Evolutionary conservation across 1,140 invertebrate species (phyloP).

Genomic region (Euwallacea similis): DNA sequence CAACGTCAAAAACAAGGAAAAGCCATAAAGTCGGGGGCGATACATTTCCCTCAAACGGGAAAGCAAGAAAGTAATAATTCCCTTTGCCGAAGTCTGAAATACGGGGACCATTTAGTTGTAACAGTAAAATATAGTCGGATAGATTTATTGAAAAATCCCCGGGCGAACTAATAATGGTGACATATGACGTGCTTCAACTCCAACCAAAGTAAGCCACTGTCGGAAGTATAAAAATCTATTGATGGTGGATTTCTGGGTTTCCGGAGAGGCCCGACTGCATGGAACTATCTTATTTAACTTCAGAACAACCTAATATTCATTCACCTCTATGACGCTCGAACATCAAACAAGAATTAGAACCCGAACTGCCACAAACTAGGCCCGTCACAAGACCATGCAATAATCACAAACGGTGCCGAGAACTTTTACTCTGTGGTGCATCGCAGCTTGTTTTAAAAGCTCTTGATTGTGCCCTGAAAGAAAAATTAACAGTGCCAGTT

Average conservation of each 20-base stretch:
- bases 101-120: conserved; percentile 40
- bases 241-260: conserved; percentile 12
- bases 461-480: too few species aligned
- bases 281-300: too few species aligned
- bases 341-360: too few species aligned
- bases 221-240: conserved; percentile 41
- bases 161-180: conserved; percentile 43
- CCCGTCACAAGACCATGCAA: too few species aligned
- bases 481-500: too few species aligned
- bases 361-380: too few species aligned
- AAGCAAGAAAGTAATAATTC: conserved; percentile 36
- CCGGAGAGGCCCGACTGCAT: not conserved
- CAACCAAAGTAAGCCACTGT: conserved; percentile 39
- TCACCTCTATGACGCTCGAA: too few species aligned
- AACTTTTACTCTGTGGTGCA: too few species aligned
- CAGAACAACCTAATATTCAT: too few species aligned
- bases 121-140: conserved; percentile 42
- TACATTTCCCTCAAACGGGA: conserved; percentile 23
- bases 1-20: conserved; percentile 24
- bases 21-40: conserved; percentile 24
- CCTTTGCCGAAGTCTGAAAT: conserved; percentile 38
- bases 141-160: conserved; percentile 44
- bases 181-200: conserved; percentile 42
- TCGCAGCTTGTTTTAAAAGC: too few species aligned
- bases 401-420: too few species aligned